Base-by-base conservation (phyloP, 2,888 invertebrate species). In the Megamerina dolium region DNA sequence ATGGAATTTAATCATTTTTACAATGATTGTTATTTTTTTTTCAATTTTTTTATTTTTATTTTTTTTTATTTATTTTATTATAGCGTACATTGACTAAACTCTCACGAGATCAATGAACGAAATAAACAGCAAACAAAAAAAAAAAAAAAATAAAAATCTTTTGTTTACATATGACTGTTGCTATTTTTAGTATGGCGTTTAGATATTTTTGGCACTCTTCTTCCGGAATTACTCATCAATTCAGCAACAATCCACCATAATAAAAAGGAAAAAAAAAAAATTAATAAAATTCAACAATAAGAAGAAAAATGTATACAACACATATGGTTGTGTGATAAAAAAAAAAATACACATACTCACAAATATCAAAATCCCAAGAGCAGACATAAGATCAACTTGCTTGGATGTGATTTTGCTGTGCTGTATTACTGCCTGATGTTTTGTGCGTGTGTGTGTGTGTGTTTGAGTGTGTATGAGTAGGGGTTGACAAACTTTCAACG, bases 141-240 rank as follows among this genome's bases (percentile, higher is more conserved):
- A n/a, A n/a, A n/a, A n/a, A n/a, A n/a, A n/a, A n/a, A n/a, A n/a
- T n/a, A n/a, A n/a, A n/a, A n/a, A n/a, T n/a, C n/a, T n/a, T 40
- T 40, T 40, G 40, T 40, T 40, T 40, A 40, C 40, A 33, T 40
- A 33, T 33, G 32, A 17, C 12, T 12, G 31, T 20, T 47, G 40
- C 43, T 54, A 53, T 53, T 53, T 54, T 43, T 51, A 48, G 53
- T 40, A 29, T 41, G 48, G 46, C 51, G 51, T 48, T 54, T 57
- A 54, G 46, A 49, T 59, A 59, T 60, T 58, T 59, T 59, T 53
- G 59, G 55, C 58, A 58, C 60, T 59, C 57, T 27, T 27, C 27
- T 59, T 57, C 59, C 54, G 56, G 52, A 53, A 46, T 36, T 21
- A 16, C 27, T 29, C n/a, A 19, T 17, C 19, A 16, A 16, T n/a